Conservation (phyloP, 2,888 invertebrate genomes). For the Drosophila glabriapex region DNA sequence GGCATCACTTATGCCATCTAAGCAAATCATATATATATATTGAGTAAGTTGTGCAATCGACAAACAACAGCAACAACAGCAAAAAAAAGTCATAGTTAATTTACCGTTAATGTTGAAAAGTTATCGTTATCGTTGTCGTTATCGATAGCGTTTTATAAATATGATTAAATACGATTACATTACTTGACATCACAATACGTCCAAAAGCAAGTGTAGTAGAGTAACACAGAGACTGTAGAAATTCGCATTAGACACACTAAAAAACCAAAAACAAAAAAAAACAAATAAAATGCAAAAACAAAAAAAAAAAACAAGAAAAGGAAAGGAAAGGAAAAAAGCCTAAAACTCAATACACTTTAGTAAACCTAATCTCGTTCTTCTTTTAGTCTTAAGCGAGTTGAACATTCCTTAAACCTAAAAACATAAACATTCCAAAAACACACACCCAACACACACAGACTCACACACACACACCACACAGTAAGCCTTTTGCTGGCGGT, state of each 20-base stretch:
- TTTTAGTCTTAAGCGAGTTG: constrained; percentile 70
- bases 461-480: constrained; percentile 51
- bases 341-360: constrained; percentile 42
- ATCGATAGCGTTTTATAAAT: constrained; percentile 65
- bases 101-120: constrained; percentile 69
- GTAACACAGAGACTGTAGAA: constrained; percentile 80
- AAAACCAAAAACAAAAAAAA: constrained; percentile 44
- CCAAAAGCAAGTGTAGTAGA: constrained; percentile 80
- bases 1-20: constrained; percentile 81
- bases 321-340: constrained; percentile 5
- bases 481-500: constrained; percentile 72
- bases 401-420: constrained; percentile 59
- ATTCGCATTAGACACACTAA: constrained; percentile 74
- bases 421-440: constrained; percentile 22
- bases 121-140: constrained; percentile 62
- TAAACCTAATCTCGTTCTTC: constrained; percentile 72
- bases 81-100: constrained; percentile 58
- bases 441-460: constrained; percentile 29
- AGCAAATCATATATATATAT: constrained; percentile 31
- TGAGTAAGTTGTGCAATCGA: constrained; percentile 48
- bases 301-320: constrained; percentile 9
- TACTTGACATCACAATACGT: constrained; percentile 82
- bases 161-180: constrained; percentile 59
- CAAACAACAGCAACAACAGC: constrained; percentile 40
- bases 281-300: neutral